Percentiles rank a stretch among this genome's conserved stretches.
Conservation (phyloP, 2,113 vertebrate species). For the Plecotus auritus region DNA sequence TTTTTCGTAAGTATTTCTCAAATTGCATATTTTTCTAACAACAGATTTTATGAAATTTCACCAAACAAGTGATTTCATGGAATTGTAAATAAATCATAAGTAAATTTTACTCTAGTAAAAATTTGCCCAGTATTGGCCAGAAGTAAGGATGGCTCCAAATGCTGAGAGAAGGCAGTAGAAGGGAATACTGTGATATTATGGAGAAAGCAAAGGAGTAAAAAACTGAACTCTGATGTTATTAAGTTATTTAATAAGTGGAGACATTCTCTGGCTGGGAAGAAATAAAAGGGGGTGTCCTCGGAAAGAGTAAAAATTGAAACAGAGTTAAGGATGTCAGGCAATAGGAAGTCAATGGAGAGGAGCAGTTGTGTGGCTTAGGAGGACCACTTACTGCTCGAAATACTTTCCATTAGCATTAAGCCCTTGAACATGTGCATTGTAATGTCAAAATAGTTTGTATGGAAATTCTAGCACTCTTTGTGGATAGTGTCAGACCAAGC, state of each 20-base stretch:
- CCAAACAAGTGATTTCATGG: not conserved
- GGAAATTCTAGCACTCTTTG: not conserved
- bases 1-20: slow-evolving; percentile 26
- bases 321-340: not conserved
- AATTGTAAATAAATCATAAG: not conserved
- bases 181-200: not conserved
- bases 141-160: not conserved
- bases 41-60: not conserved
- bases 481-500: not conserved
- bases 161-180: not conserved
- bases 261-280: not conserved
- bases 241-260: not conserved
- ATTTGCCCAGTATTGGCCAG: not conserved
- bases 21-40: not conserved
- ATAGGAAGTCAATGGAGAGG: not conserved
- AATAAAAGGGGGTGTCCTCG: not conserved
- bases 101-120: not conserved
- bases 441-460: not conserved
- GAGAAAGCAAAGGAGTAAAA: not conserved
- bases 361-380: not conserved
- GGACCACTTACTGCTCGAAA: not conserved
- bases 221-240: not conserved
- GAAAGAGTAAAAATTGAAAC: not conserved
- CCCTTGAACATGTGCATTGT: not conserved
- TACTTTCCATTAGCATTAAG: slow-evolving; percentile 14